Evolutionary conservation across 2,888 invertebrate genomes (phyloP).

Genomic region (Campoletis raptor): DNA sequence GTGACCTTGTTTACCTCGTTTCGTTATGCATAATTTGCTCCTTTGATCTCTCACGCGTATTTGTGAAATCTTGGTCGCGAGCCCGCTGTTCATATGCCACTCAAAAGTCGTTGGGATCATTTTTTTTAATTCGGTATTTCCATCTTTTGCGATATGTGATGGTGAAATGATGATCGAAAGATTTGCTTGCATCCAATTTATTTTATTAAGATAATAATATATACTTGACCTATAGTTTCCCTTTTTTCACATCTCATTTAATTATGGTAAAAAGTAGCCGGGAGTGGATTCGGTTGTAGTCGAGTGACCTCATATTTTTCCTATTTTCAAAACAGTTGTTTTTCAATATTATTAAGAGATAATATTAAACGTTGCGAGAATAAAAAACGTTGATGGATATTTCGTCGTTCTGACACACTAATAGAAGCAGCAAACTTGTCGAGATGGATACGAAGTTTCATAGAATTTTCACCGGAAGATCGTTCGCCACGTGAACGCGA

Average conservation of each 20-base stretch:
- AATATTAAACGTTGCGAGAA: neutral
- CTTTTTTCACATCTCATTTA: neutral
- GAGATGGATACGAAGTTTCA: conserved; percentile 43
- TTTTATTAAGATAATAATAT: conserved; percentile 11
- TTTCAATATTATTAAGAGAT: neutral
- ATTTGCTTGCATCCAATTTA: conserved; percentile 6
- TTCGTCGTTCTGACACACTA: neutral
- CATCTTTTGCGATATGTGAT: conserved; percentile 15
- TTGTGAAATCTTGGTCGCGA: conserved; percentile 39
- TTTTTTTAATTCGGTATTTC: conserved; percentile 4
- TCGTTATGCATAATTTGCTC: conserved; percentile 49
- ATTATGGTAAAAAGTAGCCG: neutral
- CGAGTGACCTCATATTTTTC: too few species aligned
- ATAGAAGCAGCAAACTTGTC: neutral
- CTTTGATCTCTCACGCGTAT: conserved; percentile 49
- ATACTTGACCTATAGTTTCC: neutral
- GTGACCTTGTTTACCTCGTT: conserved; percentile 63
- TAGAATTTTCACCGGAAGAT: conserved; percentile 69
- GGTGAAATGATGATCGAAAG: neutral
- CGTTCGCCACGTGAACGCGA: conserved; percentile 20
- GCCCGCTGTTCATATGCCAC: conserved; percentile 29
- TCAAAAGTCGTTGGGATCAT: conserved; percentile 15
- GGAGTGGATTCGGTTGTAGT: neutral
- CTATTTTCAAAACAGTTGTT: neutral
- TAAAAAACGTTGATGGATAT: neutral